Evolutionary conservation across 2,888 invertebrate species (phyloP).

Genomic region (Melangyna quadrimaculata): DNA sequence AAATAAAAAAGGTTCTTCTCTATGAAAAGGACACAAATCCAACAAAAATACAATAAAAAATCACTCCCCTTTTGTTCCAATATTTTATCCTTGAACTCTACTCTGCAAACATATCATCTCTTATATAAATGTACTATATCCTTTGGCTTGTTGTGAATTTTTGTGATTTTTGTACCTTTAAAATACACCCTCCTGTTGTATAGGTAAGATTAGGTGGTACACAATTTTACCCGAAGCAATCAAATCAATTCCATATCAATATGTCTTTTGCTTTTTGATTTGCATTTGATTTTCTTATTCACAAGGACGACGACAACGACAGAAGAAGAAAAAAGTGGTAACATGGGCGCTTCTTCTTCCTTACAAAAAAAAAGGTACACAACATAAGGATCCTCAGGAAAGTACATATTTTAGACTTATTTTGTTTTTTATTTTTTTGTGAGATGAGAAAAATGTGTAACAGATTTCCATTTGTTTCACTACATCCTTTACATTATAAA

Average conservation of each 20-base stretch:
- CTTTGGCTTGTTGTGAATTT: constrained; percentile 10
- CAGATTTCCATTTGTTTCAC: constrained; percentile 63
- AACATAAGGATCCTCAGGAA: constrained; percentile 2
- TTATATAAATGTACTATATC: background rate
- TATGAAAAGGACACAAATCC: background rate
- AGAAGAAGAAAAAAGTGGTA: background rate
- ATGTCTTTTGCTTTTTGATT: constrained; percentile 65
- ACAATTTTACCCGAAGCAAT: constrained; percentile 56
- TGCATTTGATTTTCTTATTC: constrained; percentile 61
- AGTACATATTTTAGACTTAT: constrained; percentile 12
- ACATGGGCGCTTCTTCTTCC: constrained; percentile 9
- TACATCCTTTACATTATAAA: constrained; percentile 24
- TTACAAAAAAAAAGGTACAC: background rate
- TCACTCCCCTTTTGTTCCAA: constrained; percentile 41
- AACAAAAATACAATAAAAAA: constrained; percentile 1
- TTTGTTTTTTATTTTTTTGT: background rate
- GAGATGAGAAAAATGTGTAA: constrained; percentile 22
- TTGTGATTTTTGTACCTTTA: too few relatives aligned
- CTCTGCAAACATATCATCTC: constrained; percentile 55
- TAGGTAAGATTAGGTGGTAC: too few relatives aligned
- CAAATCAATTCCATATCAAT: constrained; percentile 68
- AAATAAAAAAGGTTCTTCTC: background rate
- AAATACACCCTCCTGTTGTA: background rate
- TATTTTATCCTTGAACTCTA: constrained; percentile 37
- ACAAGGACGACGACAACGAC: constrained; percentile 6